These are phyloP conservation scores for Lucilia sericata DNA, from an alignment of 1,140 invertebrate genomes.

Conservation along the genomic window DNA sequence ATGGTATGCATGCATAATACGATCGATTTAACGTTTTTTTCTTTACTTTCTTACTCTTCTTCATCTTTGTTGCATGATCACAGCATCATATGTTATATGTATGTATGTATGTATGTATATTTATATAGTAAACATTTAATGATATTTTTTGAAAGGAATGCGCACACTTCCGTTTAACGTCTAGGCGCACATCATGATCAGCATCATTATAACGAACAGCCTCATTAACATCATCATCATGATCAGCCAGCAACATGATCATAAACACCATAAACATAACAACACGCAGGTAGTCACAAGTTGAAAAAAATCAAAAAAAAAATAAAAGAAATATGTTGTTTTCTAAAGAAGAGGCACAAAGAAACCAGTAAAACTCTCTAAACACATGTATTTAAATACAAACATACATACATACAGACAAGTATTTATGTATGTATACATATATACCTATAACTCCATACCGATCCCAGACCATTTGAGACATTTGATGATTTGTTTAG, in stretches of 20 bases:
- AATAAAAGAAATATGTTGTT: not conserved
- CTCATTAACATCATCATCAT: not conserved
- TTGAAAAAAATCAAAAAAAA: not conserved
- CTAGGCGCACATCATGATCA: slow-evolving; percentile 25
- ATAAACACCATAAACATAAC: slow-evolving; percentile 30
- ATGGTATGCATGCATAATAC: slow-evolving; percentile 5
- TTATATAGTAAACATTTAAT: not conserved
- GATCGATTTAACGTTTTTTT: not conserved
- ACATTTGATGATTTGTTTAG: slow-evolving; percentile 1
- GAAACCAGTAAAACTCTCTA: slow-evolving; percentile 34
- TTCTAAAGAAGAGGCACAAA: slow-evolving; percentile 27
- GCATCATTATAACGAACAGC: too few relatives aligned
- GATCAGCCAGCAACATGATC: not conserved
- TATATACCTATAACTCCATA: not conserved
- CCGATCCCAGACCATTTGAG: slow-evolving; percentile 24
- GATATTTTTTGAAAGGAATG: slow-evolving; percentile 34
- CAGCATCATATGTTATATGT: not conserved
- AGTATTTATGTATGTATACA: not conserved
- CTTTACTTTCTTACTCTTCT: not conserved
- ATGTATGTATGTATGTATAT: not conserved
- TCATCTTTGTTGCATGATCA: not conserved
- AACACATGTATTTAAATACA: not conserved
- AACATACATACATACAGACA: not conserved
- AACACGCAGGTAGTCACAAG: slow-evolving; percentile 26
- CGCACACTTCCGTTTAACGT: slow-evolving; percentile 40